A percentile compares a stretch with the other conserved stretches of the same genome.
phyloP scores from a whole-genome alignment of 2,797 vertebrate genomes.

The Myotis daubentonii region DNA sequence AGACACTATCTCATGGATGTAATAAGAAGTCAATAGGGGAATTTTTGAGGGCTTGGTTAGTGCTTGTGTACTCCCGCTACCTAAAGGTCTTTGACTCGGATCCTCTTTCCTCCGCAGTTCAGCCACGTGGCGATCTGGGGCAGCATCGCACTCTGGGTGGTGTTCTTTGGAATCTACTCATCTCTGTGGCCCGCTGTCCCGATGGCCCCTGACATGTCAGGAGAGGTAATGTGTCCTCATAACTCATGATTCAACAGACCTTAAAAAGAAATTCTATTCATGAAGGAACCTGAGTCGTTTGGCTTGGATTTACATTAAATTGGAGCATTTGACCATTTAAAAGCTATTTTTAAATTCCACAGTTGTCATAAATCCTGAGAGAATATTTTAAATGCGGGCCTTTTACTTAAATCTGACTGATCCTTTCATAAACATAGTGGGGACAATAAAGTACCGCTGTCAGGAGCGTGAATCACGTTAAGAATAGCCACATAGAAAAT shows the following conservation, averaged over 20 bases:
- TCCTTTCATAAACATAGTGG: conserved; percentile 47
- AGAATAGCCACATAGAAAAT: conserved; percentile 27
- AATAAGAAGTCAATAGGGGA: neutral
- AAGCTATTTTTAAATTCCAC: conserved; percentile 43
- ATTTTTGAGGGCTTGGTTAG: neutral
- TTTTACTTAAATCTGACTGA: conserved; percentile 67
- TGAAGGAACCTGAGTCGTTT: neutral
- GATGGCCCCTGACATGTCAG: conserved; percentile 98
- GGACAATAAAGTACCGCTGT: conserved; percentile 55
- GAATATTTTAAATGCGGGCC: conserved; percentile 46
- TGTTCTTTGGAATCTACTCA: conserved; percentile 98
- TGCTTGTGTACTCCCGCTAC: neutral
- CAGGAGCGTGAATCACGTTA: conserved; percentile 48
- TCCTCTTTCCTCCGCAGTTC: conserved; percentile 88
- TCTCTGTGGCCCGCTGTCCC: conserved; percentile 96
- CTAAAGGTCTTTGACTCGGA: neutral
- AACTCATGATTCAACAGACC: neutral
- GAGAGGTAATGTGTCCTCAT: conserved; percentile 92
- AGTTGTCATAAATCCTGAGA: conserved; percentile 50
- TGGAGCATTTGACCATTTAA: neutral
- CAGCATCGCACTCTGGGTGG: conserved; percentile 97
- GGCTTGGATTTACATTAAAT: conserved; percentile 19
- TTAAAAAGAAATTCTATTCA: neutral
- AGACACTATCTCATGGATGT: neutral
- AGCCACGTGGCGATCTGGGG: conserved; percentile 99